phyloP scores from a whole-genome alignment of 1,140 invertebrate genomes.

The Pectinophora gossypiella region DNA sequence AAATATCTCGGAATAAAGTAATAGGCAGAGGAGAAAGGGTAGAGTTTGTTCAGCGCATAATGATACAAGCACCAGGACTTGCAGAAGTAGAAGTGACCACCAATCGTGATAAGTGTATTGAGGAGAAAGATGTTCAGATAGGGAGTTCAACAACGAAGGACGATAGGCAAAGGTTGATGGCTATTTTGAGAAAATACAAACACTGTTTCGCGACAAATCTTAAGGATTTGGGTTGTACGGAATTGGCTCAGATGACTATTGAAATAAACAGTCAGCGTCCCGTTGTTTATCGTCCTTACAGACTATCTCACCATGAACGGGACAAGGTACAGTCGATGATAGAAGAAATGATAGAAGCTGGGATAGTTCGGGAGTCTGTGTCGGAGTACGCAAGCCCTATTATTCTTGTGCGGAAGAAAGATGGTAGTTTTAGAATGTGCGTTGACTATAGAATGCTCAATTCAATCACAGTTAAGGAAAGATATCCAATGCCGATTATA shows the following conservation, averaged over 20 bases:
- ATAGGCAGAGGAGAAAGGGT: conserved; percentile 1
- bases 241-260: background rate
- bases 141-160: background rate
- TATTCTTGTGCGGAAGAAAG: conserved; percentile 1
- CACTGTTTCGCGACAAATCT: background rate
- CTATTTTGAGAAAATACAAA: background rate
- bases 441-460: conserved; percentile 1
- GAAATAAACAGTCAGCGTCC: conserved; percentile 2
- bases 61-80: background rate
- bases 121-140: background rate
- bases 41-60: background rate
- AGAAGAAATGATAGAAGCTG: background rate
- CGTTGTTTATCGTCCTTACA: conserved; percentile 2
- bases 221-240: background rate
- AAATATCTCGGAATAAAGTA: background rate
- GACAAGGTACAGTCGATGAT: conserved; percentile 1
- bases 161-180: conserved; percentile 1
- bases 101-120: background rate
- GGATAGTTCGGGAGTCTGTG: background rate
- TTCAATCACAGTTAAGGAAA: conserved; percentile 1
- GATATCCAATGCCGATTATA: conserved; percentile 5
- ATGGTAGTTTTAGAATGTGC: conserved; percentile 3
- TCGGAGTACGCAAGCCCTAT: conserved; percentile 1
- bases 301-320: conserved; percentile 1
- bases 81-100: background rate